Conservation (phyloP, 1,140 invertebrate genomes). For the Atta texana region DNA sequence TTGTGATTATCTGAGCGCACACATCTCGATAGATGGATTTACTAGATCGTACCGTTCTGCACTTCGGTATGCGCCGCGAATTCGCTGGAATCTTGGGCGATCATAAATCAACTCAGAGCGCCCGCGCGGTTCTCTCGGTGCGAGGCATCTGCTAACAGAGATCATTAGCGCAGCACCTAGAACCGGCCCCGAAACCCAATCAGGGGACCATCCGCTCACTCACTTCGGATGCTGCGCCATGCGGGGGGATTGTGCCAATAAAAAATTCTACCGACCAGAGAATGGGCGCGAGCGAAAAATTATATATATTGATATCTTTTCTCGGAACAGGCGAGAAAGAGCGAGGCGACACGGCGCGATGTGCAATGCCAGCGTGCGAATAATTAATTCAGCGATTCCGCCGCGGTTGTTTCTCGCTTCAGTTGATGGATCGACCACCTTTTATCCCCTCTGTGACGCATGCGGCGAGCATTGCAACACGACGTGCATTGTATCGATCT, state of each 20-base stretch:
- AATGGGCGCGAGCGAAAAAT: conserved; percentile 17
- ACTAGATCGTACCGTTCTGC: neutral
- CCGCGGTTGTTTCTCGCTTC: neutral
- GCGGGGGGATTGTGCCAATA: conserved; percentile 26
- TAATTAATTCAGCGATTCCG: conserved; percentile 41
- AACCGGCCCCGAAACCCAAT: conserved; percentile 64
- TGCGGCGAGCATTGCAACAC: neutral
- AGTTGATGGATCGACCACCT: neutral
- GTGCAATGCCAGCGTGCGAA: neutral
- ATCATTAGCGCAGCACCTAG: conserved; percentile 73
- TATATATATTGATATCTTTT: conserved; percentile 17
- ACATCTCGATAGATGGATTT: neutral
- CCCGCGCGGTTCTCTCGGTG: conserved; percentile 40
- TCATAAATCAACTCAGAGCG: conserved; percentile 68
- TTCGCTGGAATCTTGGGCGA: conserved; percentile 67
- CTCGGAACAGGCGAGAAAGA: neutral
- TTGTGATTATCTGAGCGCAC: neutral
- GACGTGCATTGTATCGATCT: conserved; percentile 25
- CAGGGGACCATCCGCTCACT: conserved; percentile 55
- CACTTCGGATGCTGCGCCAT: conserved; percentile 13
- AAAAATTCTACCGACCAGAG: conserved; percentile 54
- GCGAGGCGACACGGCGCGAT: neutral
- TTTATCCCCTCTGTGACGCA: neutral
- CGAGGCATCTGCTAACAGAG: conserved; percentile 71
- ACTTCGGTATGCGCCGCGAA: conserved; percentile 45